Percentiles rank a stretch among this genome's conserved stretches.
phyloP scores from a whole-genome alignment of 1,140 invertebrate species.

The Araneus ventricosus region DNA sequence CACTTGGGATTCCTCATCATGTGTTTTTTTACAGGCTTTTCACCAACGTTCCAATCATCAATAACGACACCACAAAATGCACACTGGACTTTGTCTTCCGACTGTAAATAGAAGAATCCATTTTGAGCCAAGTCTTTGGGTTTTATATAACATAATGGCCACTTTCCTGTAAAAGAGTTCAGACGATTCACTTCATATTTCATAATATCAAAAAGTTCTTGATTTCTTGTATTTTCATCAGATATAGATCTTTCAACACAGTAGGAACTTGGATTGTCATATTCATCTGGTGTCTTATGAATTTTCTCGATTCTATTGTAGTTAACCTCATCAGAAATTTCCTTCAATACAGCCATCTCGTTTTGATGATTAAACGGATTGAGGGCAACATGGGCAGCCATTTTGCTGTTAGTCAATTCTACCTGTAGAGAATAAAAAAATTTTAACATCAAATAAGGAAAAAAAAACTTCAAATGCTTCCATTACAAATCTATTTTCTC shows the following conservation, averaged over 20 bases:
- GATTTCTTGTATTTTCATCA: background rate
- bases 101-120: slow-evolving; percentile 89
- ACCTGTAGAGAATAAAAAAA: too few relatives aligned
- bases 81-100: slow-evolving; percentile 88
- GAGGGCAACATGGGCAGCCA: background rate
- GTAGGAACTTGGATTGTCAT: background rate
- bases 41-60: slow-evolving; percentile 86
- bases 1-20: slow-evolving; percentile 81
- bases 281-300: background rate
- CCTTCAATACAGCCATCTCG: background rate
- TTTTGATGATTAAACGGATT: background rate
- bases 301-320: background rate
- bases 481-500: too few relatives aligned
- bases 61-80: slow-evolving; percentile 89
- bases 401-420: background rate
- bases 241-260: background rate
- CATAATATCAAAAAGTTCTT: slow-evolving; percentile 45
- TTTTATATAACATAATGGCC: slow-evolving; percentile 85
- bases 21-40: slow-evolving; percentile 89
- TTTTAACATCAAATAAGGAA: too few relatives aligned
- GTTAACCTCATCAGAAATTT: background rate
- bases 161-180: slow-evolving; percentile 85
- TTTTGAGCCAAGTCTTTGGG: slow-evolving; percentile 88
- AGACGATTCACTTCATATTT: slow-evolving; percentile 80
- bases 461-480: too few relatives aligned